phyloP scores from a whole-genome alignment of 2,888 invertebrate species.

The Epiblema foenella region DNA sequence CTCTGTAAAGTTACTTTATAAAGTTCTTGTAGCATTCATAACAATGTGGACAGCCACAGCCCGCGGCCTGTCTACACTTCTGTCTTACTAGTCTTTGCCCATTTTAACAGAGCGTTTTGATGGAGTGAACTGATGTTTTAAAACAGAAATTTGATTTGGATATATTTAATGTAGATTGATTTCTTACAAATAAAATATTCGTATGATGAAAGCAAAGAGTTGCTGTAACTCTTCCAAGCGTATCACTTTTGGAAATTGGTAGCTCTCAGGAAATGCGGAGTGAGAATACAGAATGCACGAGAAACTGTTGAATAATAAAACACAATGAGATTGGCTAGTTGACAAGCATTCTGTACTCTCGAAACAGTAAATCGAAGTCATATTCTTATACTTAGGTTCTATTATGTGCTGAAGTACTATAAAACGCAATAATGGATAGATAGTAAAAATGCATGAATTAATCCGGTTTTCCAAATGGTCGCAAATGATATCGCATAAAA shows the following conservation, averaged over 20 bases:
- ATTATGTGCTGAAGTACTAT: too few relatives aligned
- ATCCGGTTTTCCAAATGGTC: too few relatives aligned
- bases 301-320: constrained; percentile 20
- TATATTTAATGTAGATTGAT: too few relatives aligned
- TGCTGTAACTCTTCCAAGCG: too few relatives aligned
- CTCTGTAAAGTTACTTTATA: background rate
- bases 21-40: constrained; percentile 10
- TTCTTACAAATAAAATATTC: too few relatives aligned
- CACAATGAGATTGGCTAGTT: constrained; percentile 7
- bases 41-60: background rate
- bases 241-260: background rate
- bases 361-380: background rate
- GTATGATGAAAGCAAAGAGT: too few relatives aligned
- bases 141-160: too few relatives aligned
- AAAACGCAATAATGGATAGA: too few relatives aligned
- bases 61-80: background rate
- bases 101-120: background rate
- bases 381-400: too few relatives aligned
- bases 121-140: background rate
- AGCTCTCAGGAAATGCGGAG: background rate
- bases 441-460: too few relatives aligned
- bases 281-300: background rate
- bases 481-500: too few relatives aligned
- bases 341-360: background rate
- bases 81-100: background rate